Evolutionary conservation across 1,140 invertebrate species (phyloP), one percentile per base, ranked within the genome.

Genomic region (Trichonephila inaurata): DNA sequence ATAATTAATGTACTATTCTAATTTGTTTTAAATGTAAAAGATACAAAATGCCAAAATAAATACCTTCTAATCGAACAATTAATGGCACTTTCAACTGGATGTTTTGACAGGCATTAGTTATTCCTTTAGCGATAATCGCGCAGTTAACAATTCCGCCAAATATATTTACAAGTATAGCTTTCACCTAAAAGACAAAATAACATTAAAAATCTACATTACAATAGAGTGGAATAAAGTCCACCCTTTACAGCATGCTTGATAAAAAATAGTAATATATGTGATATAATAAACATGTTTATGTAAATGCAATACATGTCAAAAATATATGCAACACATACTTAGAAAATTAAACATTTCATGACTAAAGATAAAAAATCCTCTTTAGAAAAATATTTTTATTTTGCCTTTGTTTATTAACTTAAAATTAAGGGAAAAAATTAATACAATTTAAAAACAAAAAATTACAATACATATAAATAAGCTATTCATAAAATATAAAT

Each of bases 141-240:
- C 99, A 99, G 96, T 99, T 99, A 0, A 99, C 99, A 95, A 99
- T 99, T 94, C 99, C 99, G 94, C 98, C 99, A 96, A 99, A 99
- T 6, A 99, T 98, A 96, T 99, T 99, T 0, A 99, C 98, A 89
- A 99, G 97, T 95, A 99, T 98, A 6, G 98, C 97, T 96, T 99
- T 98, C 0, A 99, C 99, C 95, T 88, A 95, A 7, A 94, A 82
- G 51, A 28, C 51, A 88, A 69, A 21, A 90, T 18, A 94, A 89
- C 19, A 51, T 16, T 86, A 86, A 60, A n/a, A 86, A 60, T 69
- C 8, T 14, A 28, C 4, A 69, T 24, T 10, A 69, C 0, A 10
- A 51, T 51, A 10, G 0, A 51, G 51, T 51, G 5, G 51, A 51
- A 0, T 0, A 10, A 5, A 51, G 10, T 51, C 33, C 33, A 40